These are phyloP conservation scores for Drosophila cardini DNA, from an alignment of 1,140 invertebrate species.

Conservation along the genomic window DNA sequence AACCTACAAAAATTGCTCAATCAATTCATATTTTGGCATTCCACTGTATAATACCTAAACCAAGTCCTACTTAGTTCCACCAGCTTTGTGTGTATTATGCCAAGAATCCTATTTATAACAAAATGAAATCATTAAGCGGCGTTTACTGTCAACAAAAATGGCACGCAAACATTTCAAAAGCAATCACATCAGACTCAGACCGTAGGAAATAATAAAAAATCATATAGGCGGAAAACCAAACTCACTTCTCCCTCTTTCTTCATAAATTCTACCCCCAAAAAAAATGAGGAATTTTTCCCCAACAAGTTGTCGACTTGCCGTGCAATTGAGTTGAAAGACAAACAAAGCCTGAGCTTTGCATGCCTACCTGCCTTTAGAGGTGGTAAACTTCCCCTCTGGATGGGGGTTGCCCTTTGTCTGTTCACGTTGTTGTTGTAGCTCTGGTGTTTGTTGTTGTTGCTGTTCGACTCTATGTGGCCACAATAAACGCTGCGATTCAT, in stretches of 20 bases:
- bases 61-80: slow-evolving; percentile 9
- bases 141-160: slow-evolving; percentile 78
- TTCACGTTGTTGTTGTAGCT: neutral
- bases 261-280: slow-evolving; percentile 1
- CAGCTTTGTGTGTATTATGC: neutral
- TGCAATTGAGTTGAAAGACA: slow-evolving; percentile 79
- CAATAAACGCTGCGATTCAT: slow-evolving; percentile 65
- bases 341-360: slow-evolving; percentile 61
- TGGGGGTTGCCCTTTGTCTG: slow-evolving; percentile 1
- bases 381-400: slow-evolving; percentile 4
- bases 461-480: slow-evolving; percentile 48
- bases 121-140: slow-evolving; percentile 78
- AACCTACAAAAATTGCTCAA: neutral
- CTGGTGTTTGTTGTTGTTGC: slow-evolving; percentile 29
- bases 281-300: slow-evolving; percentile 12
- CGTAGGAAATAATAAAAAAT: slow-evolving; percentile 71
- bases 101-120: slow-evolving; percentile 60
- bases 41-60: neutral
- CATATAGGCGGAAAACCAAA: slow-evolving; percentile 49
- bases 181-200: slow-evolving; percentile 65
- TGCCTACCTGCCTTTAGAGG: slow-evolving; percentile 27
- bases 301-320: slow-evolving; percentile 60
- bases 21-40: neutral
- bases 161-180: slow-evolving; percentile 75
- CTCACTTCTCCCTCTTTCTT: neutral